Evolutionary conservation across 2,113 vertebrate genomes (phyloP).

Genomic region (Lagopus leucura): DNA sequence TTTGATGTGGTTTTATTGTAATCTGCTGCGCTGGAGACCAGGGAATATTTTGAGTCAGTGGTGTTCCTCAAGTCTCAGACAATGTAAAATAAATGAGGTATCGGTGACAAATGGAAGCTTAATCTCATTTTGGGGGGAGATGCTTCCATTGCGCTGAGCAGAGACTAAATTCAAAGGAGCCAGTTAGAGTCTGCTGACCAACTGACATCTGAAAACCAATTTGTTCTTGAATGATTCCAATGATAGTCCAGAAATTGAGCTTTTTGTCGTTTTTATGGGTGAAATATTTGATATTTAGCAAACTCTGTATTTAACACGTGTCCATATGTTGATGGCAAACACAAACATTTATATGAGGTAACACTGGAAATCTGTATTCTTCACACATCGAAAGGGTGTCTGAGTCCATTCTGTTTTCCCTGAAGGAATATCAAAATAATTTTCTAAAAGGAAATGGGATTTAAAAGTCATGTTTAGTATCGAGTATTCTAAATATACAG

Average conservation of each 20-base stretch:
- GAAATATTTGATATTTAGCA: slow-evolving; percentile 16
- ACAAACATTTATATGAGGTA: slow-evolving; percentile 23
- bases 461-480: background rate
- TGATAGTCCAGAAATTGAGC: background rate
- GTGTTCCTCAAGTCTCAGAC: background rate
- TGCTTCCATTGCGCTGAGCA: background rate
- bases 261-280: background rate
- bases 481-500: background rate
- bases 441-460: background rate
- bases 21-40: background rate
- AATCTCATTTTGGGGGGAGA: background rate
- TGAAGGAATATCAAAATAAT: background rate
- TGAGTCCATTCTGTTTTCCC: background rate
- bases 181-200: background rate
- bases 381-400: slow-evolving; percentile 14
- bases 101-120: background rate
- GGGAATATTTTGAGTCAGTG: background rate
- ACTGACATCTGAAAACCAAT: background rate
- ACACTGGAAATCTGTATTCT: slow-evolving; percentile 24
- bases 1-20: background rate
- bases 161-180: background rate
- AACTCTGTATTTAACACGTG: background rate
- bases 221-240: background rate
- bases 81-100: background rate
- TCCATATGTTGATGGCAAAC: slow-evolving; percentile 42